Percentiles rank a stretch among this genome's conserved stretches.
Conservation (phyloP, 2,113 vertebrate species). For the Rynchops niger region DNA sequence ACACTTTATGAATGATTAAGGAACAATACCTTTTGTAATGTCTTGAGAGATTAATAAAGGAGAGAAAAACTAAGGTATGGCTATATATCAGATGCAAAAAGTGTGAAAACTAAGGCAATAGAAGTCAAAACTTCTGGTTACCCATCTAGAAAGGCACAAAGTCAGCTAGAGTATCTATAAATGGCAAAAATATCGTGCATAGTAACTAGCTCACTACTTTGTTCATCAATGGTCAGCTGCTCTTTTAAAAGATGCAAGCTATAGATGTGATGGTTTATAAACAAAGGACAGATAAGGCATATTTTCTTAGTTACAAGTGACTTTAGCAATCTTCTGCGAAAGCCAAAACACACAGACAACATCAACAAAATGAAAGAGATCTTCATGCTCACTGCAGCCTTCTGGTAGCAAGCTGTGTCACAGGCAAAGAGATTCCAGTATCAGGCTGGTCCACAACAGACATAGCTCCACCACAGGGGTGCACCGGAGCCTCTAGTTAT, state of each 20-base stretch:
- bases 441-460: not conserved
- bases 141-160: not conserved
- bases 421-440: not conserved
- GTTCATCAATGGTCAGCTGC: not conserved
- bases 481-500: not conserved
- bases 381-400: not conserved
- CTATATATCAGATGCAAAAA: not conserved
- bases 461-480: accelerated
- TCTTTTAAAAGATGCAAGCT: not conserved
- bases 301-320: not conserved
- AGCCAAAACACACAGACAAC: not conserved
- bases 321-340: not conserved
- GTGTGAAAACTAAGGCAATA: not conserved
- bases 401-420: not conserved
- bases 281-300: not conserved
- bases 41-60: not conserved
- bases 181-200: not conserved
- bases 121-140: not conserved
- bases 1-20: not conserved
- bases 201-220: not conserved
- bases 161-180: not conserved
- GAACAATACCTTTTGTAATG: not conserved
- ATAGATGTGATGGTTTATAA: not conserved
- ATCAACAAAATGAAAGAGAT: not conserved
- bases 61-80: not conserved